These are phyloP conservation scores for Campylomormyrus numenius DNA, from an alignment of 2,113 vertebrate species.

Conservation along the genomic window DNA sequence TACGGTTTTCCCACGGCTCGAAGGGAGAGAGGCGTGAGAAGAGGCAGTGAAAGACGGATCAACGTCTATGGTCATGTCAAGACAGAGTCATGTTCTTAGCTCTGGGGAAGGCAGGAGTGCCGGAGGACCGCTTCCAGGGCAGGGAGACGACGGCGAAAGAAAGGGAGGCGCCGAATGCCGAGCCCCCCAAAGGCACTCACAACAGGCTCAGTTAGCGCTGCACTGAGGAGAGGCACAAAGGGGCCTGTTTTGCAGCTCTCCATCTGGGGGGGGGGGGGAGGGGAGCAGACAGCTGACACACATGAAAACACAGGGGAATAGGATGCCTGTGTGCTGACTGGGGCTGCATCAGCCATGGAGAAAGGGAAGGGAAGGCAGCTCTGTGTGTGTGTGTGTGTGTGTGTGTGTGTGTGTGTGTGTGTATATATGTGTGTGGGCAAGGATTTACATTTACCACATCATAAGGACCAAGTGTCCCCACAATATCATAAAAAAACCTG, in stretches of 20 bases:
- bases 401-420: no score
- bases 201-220: not conserved
- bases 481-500: no score
- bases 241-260: not conserved
- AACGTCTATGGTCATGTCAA: not conserved
- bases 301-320: not conserved
- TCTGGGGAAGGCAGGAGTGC: slow-evolving; percentile 36
- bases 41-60: not conserved
- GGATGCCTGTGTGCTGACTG: not conserved
- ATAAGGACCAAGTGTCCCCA: no score
- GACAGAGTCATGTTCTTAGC: not conserved
- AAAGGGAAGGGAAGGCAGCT: slow-evolving; percentile 26
- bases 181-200: not conserved
- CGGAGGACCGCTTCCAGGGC: not conserved
- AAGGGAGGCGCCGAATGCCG: not conserved
- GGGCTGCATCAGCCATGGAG: slow-evolving; percentile 9
- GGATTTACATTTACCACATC: not conserved
- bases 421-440: no score
- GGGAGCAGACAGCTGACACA: slow-evolving; percentile 41
- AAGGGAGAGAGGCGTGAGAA: not conserved
- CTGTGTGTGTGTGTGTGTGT: not conserved
- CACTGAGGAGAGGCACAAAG: not conserved
- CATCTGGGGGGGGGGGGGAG: slow-evolving; percentile 24
- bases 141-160: slow-evolving; percentile 19
- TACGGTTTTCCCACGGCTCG: not conserved